Conservation (phyloP, 2,113 vertebrate species). For the Sapajus apella region DNA sequence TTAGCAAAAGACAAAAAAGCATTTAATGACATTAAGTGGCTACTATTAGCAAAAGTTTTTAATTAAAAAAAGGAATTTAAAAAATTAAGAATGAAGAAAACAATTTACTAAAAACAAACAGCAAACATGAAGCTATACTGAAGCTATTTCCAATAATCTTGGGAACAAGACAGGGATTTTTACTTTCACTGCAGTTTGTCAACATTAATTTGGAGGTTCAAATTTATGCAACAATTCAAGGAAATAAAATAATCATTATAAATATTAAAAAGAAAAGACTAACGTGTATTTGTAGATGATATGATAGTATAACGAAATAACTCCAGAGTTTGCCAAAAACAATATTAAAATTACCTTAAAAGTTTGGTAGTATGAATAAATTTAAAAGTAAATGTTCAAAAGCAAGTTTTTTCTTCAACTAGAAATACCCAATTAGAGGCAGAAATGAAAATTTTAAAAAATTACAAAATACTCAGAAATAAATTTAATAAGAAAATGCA, state of each 20-base stretch:
- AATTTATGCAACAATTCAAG: background rate
- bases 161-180: background rate
- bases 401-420: constrained; percentile 1
- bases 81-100: background rate
- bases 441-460: background rate
- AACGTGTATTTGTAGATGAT: background rate
- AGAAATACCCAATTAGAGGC: constrained; percentile 2
- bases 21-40: background rate
- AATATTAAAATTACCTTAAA: constrained; percentile 9
- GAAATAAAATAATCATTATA: constrained; percentile 13
- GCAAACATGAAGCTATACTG: background rate
- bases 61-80: background rate
- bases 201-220: background rate
- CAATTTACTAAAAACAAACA: background rate
- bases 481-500: background rate
- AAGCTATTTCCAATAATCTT: background rate
- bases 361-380: background rate
- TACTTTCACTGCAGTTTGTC: background rate
- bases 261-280: background rate
- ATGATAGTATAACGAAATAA: background rate
- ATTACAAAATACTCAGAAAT: background rate
- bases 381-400: background rate
- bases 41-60: background rate
- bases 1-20: background rate
- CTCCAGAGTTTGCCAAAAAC: background rate